These are phyloP conservation scores for Hemiprocne comata DNA, from an alignment of 2,113 vertebrate species.

Conservation along the genomic window DNA sequence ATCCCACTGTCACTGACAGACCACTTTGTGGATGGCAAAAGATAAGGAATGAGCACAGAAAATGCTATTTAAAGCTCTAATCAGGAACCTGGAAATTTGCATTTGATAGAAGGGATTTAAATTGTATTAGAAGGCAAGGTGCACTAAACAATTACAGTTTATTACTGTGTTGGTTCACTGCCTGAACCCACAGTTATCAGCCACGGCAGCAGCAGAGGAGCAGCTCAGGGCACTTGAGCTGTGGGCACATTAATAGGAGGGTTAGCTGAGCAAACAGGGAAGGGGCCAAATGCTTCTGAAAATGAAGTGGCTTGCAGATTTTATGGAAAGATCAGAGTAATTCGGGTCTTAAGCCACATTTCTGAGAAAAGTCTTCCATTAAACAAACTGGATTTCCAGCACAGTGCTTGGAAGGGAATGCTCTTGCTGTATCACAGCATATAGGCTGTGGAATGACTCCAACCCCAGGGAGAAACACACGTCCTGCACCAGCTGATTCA, in stretches of 20 bases:
- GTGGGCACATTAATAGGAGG: slow-evolving; percentile 4
- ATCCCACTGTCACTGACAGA: slow-evolving; percentile 21
- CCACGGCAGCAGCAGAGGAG: slow-evolving; percentile 17
- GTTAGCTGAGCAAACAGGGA: slow-evolving; percentile 10
- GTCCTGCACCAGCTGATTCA: slow-evolving; percentile 40
- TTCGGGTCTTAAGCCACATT: background rate
- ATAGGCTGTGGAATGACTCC: background rate
- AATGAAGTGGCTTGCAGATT: slow-evolving; percentile 11
- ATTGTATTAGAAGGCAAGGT: slow-evolving; percentile 61
- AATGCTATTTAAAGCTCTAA: slow-evolving; percentile 52
- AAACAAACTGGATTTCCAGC: background rate
- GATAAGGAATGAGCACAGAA: slow-evolving; percentile 54
- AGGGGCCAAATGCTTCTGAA: background rate
- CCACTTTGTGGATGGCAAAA: slow-evolving; percentile 64
- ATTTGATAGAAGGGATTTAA: slow-evolving; percentile 72
- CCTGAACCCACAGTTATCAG: slow-evolving; percentile 58
- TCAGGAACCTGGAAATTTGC: slow-evolving; percentile 60
- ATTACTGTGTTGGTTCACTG: slow-evolving; percentile 55
- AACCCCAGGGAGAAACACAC: slow-evolving; percentile 12
- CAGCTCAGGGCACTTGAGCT: slow-evolving; percentile 3
- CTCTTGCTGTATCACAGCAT: background rate
- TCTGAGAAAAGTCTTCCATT: background rate
- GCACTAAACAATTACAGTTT: slow-evolving; percentile 65
- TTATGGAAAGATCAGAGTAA: background rate
- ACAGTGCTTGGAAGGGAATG: background rate